A percentile compares a stretch with the other conserved stretches of the same genome.
Evolutionary conservation across 2,888 invertebrate species (phyloP).

Genomic region (Podotricha telesiphe): DNA sequence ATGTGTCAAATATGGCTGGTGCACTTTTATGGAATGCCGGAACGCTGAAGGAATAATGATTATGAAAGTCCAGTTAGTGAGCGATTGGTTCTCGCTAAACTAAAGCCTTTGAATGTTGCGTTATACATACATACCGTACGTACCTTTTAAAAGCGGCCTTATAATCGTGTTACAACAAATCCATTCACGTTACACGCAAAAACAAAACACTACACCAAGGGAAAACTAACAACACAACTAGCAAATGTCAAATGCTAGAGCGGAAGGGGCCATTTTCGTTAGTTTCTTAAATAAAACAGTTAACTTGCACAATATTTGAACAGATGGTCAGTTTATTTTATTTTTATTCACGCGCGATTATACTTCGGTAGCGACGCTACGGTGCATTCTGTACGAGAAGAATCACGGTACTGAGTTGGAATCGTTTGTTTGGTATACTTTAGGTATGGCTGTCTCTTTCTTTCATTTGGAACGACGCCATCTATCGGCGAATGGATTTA

Average conservation of each 20-base stretch:
- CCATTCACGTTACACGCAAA: slow-evolving; percentile 74
- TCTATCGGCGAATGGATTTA: slow-evolving; percentile 50
- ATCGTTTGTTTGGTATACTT: slow-evolving; percentile 62
- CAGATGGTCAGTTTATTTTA: slow-evolving; percentile 73
- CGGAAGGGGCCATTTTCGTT: slow-evolving; percentile 62
- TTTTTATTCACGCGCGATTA: slow-evolving; percentile 75
- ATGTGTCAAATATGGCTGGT: slow-evolving; percentile 57
- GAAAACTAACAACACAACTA: slow-evolving; percentile 48
- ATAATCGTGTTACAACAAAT: slow-evolving; percentile 75
- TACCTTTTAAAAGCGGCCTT: slow-evolving; percentile 65
- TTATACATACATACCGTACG: slow-evolving; percentile 33
- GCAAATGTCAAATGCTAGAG: slow-evolving; percentile 50
- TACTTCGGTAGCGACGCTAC: slow-evolving; percentile 48
- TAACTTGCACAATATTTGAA: slow-evolving; percentile 78
- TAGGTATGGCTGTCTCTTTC: slow-evolving; percentile 66
- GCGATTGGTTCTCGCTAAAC: slow-evolving; percentile 53
- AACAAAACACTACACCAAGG: slow-evolving; percentile 77
- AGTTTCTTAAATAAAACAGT: slow-evolving; percentile 65
- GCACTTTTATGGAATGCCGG: slow-evolving; percentile 70
- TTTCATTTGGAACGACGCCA: slow-evolving; percentile 56
- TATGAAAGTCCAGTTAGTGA: slow-evolving; percentile 80
- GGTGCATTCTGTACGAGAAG: slow-evolving; percentile 55
- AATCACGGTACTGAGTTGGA: slow-evolving; percentile 69
- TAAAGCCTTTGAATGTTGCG: slow-evolving; percentile 28
- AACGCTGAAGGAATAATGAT: slow-evolving; percentile 76